These are phyloP conservation scores for Stramonita haemastoma DNA, from an alignment of 2,888 invertebrate genomes.

Conservation along the genomic window DNA sequence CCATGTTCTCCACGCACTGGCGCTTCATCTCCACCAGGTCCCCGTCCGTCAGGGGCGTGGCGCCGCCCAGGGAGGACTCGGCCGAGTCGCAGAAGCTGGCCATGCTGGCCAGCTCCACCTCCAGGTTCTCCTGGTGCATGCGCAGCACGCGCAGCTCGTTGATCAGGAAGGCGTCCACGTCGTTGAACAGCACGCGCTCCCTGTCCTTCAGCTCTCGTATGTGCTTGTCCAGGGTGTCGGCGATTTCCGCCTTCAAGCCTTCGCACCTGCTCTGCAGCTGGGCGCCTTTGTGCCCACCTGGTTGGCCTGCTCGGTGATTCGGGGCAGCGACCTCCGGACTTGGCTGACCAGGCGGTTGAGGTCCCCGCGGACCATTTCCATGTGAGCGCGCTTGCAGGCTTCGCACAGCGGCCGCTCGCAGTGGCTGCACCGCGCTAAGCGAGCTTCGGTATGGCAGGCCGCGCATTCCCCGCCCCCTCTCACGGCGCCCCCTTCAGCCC, in stretches of 20 bases:
- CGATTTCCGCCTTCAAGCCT: conserved; percentile 94
- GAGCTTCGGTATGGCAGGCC: conserved; percentile 87
- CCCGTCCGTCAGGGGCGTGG: conserved; percentile 60
- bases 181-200: conserved; percentile 82
- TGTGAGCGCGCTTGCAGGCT: conserved; percentile 88
- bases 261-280: conserved; percentile 92
- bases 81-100: conserved; percentile 92
- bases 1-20: conserved; percentile 68
- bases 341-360: conserved; percentile 88
- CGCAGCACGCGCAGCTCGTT: conserved; percentile 90
- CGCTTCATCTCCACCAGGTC: conserved; percentile 65
- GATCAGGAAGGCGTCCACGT: conserved; percentile 91
- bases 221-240: conserved; percentile 77
- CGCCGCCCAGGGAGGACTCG: conserved; percentile 59
- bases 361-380: conserved; percentile 80
- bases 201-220: conserved; percentile 77
- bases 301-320: conserved; percentile 65
- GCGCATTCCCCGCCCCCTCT: conserved; percentile 80
- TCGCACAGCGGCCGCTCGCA: conserved; percentile 98
- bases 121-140: conserved; percentile 93
- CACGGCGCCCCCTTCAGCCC: conserved; percentile 18
- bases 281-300: conserved; percentile 89
- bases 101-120: conserved; percentile 95
- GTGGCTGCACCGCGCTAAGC: conserved; percentile 88
- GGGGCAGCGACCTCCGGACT: conserved; percentile 85